Base-by-base conservation (phyloP, 2,113 vertebrate species). In the Bos taurus region DNA sequence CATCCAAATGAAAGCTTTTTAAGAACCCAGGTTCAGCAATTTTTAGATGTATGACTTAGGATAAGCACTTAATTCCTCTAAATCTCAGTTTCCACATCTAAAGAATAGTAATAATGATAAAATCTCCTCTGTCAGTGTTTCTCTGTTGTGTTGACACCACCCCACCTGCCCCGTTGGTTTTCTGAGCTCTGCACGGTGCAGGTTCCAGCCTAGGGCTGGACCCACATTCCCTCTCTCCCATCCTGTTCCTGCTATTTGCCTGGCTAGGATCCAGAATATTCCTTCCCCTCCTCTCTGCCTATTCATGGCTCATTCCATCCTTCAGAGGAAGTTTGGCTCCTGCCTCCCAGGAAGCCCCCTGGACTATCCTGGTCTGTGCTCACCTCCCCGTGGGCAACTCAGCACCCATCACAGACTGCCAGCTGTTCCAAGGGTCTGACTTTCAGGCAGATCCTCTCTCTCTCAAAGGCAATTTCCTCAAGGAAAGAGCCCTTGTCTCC, bases 81-180 rank as follows among this genome's bases (percentile, higher is more conserved):
- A 43, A n/a, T 46, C 43, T 71, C 30, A 4, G 56, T 78, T 26
- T 67, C 60, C 2, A 4, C 56, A 48, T n/a, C 67, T 43, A 13
- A 12, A 91, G 85, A 71, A 59, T 1, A n/a, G 77, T 10, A 25
- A 15, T 36, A 11, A 46, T 46, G n/a, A 59, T 3, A 21, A 30
- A 15, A 19, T 11, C n/a, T 4, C 12, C 15, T 17, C 28, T 4
- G 60, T 1, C 28, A 48, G 57, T 10, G 7, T 14, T 28, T 23
- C 0, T 10, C 0, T 6, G n/a, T 2, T 1, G 33, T 14, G 54
- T 1, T 7, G 25, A 56, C 3, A 1, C 33, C 46, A 23, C 4
- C 7, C 26, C 2, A 10, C 30, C 87, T 15, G 23, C 26, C 59
- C 28, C 4, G 23, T 43, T 23, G 43, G 13, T 9, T 56, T 57